Conservation (phyloP, 1,140 invertebrate genomes). For the Leptinotarsa defecta region DNA sequence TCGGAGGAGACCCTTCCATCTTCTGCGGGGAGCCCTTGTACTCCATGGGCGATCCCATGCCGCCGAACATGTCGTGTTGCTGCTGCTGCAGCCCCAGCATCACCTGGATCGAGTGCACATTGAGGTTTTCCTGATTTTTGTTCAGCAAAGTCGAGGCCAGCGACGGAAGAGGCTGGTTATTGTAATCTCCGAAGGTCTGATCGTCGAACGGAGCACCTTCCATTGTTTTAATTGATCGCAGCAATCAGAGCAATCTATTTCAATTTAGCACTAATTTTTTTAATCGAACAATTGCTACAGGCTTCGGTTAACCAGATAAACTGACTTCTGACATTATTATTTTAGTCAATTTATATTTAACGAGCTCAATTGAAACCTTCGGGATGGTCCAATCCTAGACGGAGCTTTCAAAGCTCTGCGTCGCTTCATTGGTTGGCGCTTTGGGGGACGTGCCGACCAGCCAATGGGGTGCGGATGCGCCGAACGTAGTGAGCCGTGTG, state of each 20-base stretch:
- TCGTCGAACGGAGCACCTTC: conserved; percentile 77
- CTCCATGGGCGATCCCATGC: conserved; percentile 52
- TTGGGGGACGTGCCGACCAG: conserved; percentile 30
- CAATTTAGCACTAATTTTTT: conserved; percentile 40
- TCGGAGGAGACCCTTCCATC: conserved; percentile 50
- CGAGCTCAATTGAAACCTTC: conserved; percentile 52
- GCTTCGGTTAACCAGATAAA: conserved; percentile 43
- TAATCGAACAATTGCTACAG: conserved; percentile 44
- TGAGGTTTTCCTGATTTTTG: conserved; percentile 55
- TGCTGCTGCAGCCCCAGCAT: conserved; percentile 69
- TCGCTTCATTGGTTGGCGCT: conserved; percentile 26
- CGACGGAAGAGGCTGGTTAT: conserved; percentile 63
- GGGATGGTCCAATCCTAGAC: conserved; percentile 35
- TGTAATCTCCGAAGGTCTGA: conserved; percentile 75
- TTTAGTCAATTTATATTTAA: conserved; percentile 58
- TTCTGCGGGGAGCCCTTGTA: conserved; percentile 50
- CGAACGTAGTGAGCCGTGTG: conserved; percentile 7
- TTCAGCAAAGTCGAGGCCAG: conserved; percentile 55
- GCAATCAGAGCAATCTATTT: conserved; percentile 46
- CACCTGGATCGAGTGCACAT: conserved; percentile 70
- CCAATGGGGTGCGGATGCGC: conserved; percentile 29
- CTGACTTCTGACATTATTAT: conserved; percentile 58
- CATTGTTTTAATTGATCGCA: conserved; percentile 59
- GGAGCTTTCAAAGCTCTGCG: conserved; percentile 19
- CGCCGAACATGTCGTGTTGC: conserved; percentile 58